These are phyloP conservation scores for Drosophila ohnishii DNA, from an alignment of 1,140 invertebrate genomes.

Conservation along the genomic window DNA sequence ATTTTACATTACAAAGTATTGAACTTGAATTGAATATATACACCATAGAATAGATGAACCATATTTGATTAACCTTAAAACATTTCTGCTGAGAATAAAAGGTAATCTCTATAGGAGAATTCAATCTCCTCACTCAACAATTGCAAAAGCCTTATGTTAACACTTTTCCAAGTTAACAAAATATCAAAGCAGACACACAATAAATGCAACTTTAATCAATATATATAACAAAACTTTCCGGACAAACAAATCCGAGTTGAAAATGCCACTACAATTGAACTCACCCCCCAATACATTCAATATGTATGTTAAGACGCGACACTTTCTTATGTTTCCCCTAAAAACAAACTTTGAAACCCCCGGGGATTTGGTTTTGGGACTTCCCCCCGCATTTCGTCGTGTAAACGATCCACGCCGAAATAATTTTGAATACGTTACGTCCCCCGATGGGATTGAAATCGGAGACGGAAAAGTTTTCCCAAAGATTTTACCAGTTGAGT, in stretches of 20 bases:
- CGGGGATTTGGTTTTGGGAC: conserved; percentile 10
- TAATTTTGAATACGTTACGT: conserved; percentile 26
- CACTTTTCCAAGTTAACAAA: background rate
- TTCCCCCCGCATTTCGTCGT: conserved; percentile 2
- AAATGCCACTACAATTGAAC: conserved; percentile 29
- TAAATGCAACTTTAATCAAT: conserved; percentile 28
- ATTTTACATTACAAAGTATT: background rate
- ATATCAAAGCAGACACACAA: background rate
- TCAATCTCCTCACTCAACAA: background rate
- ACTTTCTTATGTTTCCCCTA: conserved; percentile 30
- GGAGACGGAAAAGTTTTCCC: conserved; percentile 27
- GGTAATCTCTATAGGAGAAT: background rate
- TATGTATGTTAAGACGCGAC: conserved; percentile 10
- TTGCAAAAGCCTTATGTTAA: background rate
- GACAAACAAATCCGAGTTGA: conserved; percentile 16
- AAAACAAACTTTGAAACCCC: conserved; percentile 29
- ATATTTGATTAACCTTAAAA: background rate
- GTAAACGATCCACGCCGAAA: conserved; percentile 31
- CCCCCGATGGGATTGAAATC: conserved; percentile 26
- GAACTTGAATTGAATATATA: too few species aligned
- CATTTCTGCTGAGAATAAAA: background rate
- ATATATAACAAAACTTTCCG: conserved; percentile 13
- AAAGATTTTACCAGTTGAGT: conserved; percentile 38
- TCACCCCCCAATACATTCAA: background rate
- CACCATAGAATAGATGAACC: too few species aligned